Evolutionary conservation across 2,888 invertebrate genomes (phyloP), one percentile per base, ranked within the genome.

Genomic region (Phaonia tiefii): DNA sequence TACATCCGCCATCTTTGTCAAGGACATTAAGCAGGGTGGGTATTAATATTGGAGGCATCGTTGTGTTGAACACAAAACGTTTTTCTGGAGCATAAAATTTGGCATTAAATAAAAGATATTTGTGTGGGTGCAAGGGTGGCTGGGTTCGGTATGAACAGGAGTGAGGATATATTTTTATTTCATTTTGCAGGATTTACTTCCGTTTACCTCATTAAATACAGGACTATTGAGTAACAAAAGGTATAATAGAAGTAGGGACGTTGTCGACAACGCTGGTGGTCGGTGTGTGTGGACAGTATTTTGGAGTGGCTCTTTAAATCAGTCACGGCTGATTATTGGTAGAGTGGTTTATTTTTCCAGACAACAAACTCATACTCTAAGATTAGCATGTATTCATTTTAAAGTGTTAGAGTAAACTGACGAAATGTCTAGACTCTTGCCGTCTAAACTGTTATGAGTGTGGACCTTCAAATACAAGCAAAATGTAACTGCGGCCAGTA

Each of bases 161-260:
- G 31, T 49, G 3, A 15, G 70, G 25, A 37, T 51, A 51, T 17
- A 25, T 54, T 65, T 39, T 70, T 39, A 58, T 75, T 69, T 83
- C 54, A 70, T 63, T 74, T 25, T 66, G 71, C 46, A 69, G 86
- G 88, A 86, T 86, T 88, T 87, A 87, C 88, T 88, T 87, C 87
- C 87, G 87, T 85, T 88, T 87, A 87, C 86, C 87, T 87, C 87
- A 87, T 87, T 88, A 87, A 87, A 87, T 86, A 87, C 83, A 85
- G 75, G 79, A 78, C 73, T 69, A 74, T 80, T 81, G 78, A 69
- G 60, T 63, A 42, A 74, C 75, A 63, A 75, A 39, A 70, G 56
- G 63, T n/a, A n/a, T n/a, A 73, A 69, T 13, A 44, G 54, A 26
- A 58, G 60, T 72, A 82, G 75, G 65, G 70, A 75, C 70, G 51